Evolutionary conservation across 1,140 invertebrate species (phyloP).

Genomic region (Aphelinus certus): DNA sequence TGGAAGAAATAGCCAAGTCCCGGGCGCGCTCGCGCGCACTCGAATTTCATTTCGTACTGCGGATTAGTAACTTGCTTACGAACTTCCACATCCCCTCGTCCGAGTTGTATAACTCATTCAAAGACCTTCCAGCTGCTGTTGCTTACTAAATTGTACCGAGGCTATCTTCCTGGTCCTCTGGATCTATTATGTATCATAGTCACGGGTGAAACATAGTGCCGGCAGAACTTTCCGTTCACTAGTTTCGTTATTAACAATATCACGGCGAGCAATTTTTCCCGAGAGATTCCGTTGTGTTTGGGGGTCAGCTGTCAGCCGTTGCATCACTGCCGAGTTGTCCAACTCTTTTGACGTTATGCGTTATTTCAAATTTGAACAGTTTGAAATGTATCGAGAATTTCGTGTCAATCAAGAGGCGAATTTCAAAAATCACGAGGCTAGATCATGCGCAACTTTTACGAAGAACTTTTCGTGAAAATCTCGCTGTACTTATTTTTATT

Average conservation of each 20-base stretch:
- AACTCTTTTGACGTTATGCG: too few species aligned
- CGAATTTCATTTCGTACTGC: slow-evolving; percentile 24
- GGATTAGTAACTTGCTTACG: slow-evolving; percentile 28
- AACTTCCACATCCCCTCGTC: background rate
- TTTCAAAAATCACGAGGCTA: too few species aligned
- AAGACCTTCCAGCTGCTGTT: slow-evolving; percentile 17
- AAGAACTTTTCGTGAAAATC: too few species aligned
- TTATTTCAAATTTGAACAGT: too few species aligned
- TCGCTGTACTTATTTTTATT: too few species aligned
- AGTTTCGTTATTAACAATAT: background rate
- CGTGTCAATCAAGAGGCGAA: too few species aligned
- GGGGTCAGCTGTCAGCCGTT: too few species aligned
- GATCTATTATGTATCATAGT: background rate
- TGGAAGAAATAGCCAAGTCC: slow-evolving; percentile 19
- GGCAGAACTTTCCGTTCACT: background rate
- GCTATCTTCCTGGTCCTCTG: background rate
- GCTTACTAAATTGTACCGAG: background rate
- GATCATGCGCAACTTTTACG: too few species aligned
- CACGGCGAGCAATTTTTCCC: background rate
- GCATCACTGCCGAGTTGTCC: too few species aligned
- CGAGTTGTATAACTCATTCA: slow-evolving; percentile 19
- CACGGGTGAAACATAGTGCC: background rate
- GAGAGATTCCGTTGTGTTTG: too few species aligned
- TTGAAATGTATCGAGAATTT: too few species aligned
- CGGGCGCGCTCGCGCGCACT: background rate